Evolutionary conservation across 2,888 invertebrate genomes (phyloP).

Genomic region (Dendrolimus houi): DNA sequence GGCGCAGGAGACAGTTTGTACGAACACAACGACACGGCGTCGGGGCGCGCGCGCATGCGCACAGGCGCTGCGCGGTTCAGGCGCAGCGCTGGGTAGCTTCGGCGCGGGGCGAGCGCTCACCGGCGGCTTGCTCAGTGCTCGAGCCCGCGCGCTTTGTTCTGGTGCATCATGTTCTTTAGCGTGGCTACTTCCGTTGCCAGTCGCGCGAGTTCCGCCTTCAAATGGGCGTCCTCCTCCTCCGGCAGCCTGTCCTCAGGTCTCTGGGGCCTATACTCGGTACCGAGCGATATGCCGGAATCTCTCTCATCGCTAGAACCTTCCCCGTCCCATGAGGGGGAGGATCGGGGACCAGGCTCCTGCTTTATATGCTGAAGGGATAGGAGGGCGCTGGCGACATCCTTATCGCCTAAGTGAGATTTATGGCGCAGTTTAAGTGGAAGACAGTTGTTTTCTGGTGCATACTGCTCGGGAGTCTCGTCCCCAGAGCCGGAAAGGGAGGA

Average conservation of each 20-base stretch:
- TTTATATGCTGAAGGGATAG: conserved; percentile 91
- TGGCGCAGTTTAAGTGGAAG: conserved; percentile 93
- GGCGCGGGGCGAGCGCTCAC: conserved; percentile 21
- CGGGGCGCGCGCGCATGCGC: conserved; percentile 18
- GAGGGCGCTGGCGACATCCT: conserved; percentile 89
- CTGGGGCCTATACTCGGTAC: conserved; percentile 78
- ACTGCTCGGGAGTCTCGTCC: conserved; percentile 65
- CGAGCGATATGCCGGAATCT: conserved; percentile 92
- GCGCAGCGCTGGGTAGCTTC: conserved; percentile 25
- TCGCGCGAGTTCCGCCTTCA: conserved; percentile 90
- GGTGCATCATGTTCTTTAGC: conserved; percentile 88
- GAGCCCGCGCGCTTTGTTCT: conserved; percentile 70
- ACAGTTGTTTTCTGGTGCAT: conserved; percentile 83
- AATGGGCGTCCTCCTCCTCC: conserved; percentile 82
- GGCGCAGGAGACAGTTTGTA: conserved; percentile 58
- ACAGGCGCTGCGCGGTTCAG: conserved; percentile 36
- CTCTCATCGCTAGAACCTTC: conserved; percentile 94
- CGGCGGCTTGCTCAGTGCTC: conserved; percentile 56
- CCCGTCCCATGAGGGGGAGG: conserved; percentile 90
- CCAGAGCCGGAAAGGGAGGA: conserved; percentile 83
- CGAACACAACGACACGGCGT: conserved; percentile 39
- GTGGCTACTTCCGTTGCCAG: conserved; percentile 94
- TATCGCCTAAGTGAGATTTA: conserved; percentile 92
- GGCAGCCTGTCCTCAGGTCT: conserved; percentile 51
- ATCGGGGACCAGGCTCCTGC: conserved; percentile 87